Evolutionary conservation across 2,797 vertebrate genomes (phyloP), one percentile per base, ranked within the genome.

Genomic region (Pseudotriccus pelzelni): DNA sequence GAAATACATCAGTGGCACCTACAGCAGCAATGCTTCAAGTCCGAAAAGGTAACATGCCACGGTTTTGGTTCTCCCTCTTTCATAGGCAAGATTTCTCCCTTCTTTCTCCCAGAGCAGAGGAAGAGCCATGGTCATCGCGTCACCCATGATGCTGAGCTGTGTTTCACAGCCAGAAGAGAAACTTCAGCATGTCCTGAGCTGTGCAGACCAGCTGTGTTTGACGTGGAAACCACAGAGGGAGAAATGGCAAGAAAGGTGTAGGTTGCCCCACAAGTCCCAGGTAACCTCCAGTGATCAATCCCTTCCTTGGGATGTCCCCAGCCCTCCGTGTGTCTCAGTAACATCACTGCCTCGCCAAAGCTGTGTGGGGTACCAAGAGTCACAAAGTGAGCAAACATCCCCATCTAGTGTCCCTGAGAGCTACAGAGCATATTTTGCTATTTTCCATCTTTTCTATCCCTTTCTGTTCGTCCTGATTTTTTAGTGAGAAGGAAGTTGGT

Each of bases 341-440:
- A 20, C 24, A 47, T 22, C 70, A 37, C 27, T 55, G n/a, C 34
- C 39, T 21, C 3, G 0, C 11, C 16, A 21, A 52, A 84, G 25
- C 69, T 30, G 23, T 3, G 7, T 8, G 52, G 41, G 81, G 59
- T 8, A 63, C 18, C 82, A 46, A 68, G 55, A 67, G 67, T 27
- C 69, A 63, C 96, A 96, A 96, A 94, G 84, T 91, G 93, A 96
- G 96, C 95, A 73, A 97, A 98, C 73, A 97, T 49, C 97, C 86
- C 98, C 98, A 98, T 76, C 98, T 98, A 97, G 96, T 76, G 98
- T 97, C 74, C 27, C 91, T 50, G 34, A 68, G 28, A 17, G 58
- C 73, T 64, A 63, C 86, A 69, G 53, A 82, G 36, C 32, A 39
- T 13, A 30, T 63, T 75, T 69, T 19, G 12, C 66, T 87, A n/a